phyloP scores from a whole-genome alignment of 1,140 invertebrate species.

The Drosophila tani region DNA sequence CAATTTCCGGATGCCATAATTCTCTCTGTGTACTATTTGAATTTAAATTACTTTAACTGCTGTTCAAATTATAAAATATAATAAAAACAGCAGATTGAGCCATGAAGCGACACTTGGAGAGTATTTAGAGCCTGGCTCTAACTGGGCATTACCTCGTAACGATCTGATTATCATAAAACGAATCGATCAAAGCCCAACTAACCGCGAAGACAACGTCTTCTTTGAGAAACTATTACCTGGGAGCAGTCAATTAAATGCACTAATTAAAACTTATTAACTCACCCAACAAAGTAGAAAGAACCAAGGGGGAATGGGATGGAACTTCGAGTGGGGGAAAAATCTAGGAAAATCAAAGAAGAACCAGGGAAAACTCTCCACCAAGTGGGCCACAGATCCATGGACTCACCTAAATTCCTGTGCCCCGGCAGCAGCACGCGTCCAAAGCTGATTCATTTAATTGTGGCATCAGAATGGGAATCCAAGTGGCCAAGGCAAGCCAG shows the following conservation, averaged over 20 bases:
- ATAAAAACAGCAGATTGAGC: too few species aligned
- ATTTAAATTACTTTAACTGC: too few species aligned
- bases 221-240: not conserved
- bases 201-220: not conserved
- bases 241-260: conserved; percentile 35
- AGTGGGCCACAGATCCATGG: conserved; percentile 36
- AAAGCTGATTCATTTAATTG: conserved; percentile 54
- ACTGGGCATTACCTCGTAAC: conserved; percentile 11
- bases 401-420: conserved; percentile 40
- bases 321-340: too few species aligned
- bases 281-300: conserved; percentile 38
- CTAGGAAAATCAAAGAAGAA: not conserved
- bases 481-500: conserved; percentile 48
- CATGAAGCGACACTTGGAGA: not conserved
- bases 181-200: conserved; percentile 4
- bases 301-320: not conserved
- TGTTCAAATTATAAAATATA: too few species aligned
- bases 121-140: not conserved
- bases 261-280: conserved; percentile 47
- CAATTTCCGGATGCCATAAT: too few species aligned
- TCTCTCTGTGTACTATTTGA: too few species aligned
- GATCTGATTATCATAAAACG: conserved; percentile 35
- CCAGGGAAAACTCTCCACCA: conserved; percentile 4
- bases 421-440: conserved; percentile 33
- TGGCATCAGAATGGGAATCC: conserved; percentile 18